A percentile compares a stretch with the other conserved stretches of the same genome.
These are phyloP conservation scores for Amphibalanus amphitrite DNA, from an alignment of 1,140 invertebrate genomes.

Conservation along the genomic window DNA sequence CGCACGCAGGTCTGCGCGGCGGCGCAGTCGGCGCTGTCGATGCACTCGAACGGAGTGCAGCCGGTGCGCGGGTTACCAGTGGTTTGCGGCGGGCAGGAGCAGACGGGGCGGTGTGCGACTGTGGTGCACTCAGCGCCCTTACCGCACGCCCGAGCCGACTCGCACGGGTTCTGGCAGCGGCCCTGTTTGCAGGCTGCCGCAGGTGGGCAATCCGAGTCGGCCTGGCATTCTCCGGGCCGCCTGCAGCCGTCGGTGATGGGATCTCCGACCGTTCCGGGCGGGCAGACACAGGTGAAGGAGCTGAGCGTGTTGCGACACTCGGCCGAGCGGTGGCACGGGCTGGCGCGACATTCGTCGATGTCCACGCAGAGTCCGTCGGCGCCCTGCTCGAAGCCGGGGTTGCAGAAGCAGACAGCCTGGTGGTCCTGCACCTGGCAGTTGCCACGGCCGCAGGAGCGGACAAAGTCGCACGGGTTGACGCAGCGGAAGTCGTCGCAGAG, in stretches of 20 bases:
- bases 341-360: slow-evolving; percentile 41
- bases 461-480: slow-evolving; percentile 22
- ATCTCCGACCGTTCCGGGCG: slow-evolving; percentile 48
- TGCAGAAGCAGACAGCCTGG: slow-evolving; percentile 23
- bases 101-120: slow-evolving; percentile 42
- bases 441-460: slow-evolving; percentile 24
- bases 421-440: slow-evolving; percentile 25
- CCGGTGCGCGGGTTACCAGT: slow-evolving; percentile 31
- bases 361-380: slow-evolving; percentile 54
- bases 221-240: slow-evolving; percentile 58
- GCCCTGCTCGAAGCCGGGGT: slow-evolving; percentile 20
- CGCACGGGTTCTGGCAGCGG: slow-evolving; percentile 63
- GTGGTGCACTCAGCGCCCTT: slow-evolving; percentile 51
- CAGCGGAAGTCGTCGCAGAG: slow-evolving; percentile 39
- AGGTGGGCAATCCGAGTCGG: slow-evolving; percentile 56
- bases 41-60: slow-evolving; percentile 55
- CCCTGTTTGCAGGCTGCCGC: slow-evolving; percentile 53
- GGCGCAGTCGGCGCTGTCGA: slow-evolving; percentile 54
- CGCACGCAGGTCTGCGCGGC: slow-evolving; percentile 51
- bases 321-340: slow-evolving; percentile 64
- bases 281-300: slow-evolving; percentile 21
- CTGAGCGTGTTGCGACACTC: slow-evolving; percentile 43
- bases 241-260: slow-evolving; percentile 52
- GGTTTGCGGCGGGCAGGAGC: slow-evolving; percentile 55
- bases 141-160: slow-evolving; percentile 43